Base-by-base conservation (phyloP, 2,888 invertebrate species). In the Temnothorax rugatulus region DNA sequence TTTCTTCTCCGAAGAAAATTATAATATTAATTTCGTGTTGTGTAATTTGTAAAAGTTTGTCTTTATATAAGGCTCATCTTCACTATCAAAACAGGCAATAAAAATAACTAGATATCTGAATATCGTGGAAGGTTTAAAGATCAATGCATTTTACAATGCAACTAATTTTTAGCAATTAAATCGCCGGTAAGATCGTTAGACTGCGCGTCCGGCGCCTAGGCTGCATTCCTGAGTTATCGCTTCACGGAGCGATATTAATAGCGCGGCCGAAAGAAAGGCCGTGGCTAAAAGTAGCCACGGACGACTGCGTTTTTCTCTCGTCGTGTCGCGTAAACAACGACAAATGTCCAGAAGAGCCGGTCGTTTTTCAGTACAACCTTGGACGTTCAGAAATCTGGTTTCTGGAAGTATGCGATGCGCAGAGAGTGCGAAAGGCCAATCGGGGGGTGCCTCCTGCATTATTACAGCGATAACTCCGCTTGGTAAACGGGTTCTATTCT, bases 381-480 rank as follows among this genome's bases (percentile, higher is more conserved):
- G 83, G 54, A 52, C 21, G 25, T 21, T 13, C 73, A 61, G 59
- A 83, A 83, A 83, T 83, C 83, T 71, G 83, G 75, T 83, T 34
- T 83, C 57, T 83, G 44, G 11, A 57, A 73, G 41, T 44, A 71
- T 25, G 18, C 34, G 34, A 50, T n/a, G 34, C 52, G 9, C 25
- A 47, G 18, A 41, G 7, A 71, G 52, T 52, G 52, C 52, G 73
- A 83, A 85, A 85, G 83, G 83, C 73, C 77, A 85, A 68, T 25
- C 57, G n/a, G 47, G n/a, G 47, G 59, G 7, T 77, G 66, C 21
- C 61, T 73, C 54, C 69, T 47, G 50, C 18, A 77, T 84, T 77
- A 73, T 73, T 61, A 25, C 29, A 77, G 59, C 71, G 59, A 69
- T 68, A 76, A 18, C 25, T 25, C 25, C n/a, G 29, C 54, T 68